Conservation (phyloP, 2,797 vertebrate species). For the Tragopan temminckii region DNA sequence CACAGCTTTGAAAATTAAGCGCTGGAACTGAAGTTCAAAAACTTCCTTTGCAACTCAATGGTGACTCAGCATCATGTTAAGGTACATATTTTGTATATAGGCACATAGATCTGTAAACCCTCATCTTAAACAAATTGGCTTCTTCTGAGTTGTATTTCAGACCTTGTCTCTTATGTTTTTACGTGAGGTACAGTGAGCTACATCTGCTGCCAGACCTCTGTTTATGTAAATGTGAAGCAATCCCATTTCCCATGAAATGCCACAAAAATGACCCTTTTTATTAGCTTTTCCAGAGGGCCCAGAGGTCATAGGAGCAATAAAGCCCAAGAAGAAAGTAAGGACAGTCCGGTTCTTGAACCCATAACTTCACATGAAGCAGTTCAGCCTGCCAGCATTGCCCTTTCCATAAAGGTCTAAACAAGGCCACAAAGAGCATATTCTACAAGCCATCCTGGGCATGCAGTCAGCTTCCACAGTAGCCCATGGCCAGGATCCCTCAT, state of each 20-base stretch:
- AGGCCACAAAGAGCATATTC: neutral
- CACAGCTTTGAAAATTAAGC: neutral
- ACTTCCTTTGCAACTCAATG: neutral
- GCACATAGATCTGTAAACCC: neutral
- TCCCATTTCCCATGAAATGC: neutral
- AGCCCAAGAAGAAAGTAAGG: neutral
- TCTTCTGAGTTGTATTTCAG: neutral
- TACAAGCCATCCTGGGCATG: neutral
- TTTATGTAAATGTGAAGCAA: neutral
- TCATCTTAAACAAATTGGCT: neutral
- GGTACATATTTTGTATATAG: neutral
- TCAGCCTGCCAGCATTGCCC: neutral
- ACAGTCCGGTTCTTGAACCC: neutral
- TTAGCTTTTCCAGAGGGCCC: neutral
- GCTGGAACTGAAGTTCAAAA: neutral
- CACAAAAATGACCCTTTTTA: constrained; percentile 31
- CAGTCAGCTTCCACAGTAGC: neutral
- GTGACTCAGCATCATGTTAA: rapidly evolving
- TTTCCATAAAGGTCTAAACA: neutral
- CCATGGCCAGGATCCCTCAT: neutral
- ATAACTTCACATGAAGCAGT: neutral
- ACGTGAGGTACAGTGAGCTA: neutral
- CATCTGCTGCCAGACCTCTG: neutral
- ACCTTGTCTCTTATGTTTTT: neutral
- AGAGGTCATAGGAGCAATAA: neutral